These are phyloP conservation scores for Actias luna DNA, from an alignment of 2,888 invertebrate genomes.

Conservation along the genomic window DNA sequence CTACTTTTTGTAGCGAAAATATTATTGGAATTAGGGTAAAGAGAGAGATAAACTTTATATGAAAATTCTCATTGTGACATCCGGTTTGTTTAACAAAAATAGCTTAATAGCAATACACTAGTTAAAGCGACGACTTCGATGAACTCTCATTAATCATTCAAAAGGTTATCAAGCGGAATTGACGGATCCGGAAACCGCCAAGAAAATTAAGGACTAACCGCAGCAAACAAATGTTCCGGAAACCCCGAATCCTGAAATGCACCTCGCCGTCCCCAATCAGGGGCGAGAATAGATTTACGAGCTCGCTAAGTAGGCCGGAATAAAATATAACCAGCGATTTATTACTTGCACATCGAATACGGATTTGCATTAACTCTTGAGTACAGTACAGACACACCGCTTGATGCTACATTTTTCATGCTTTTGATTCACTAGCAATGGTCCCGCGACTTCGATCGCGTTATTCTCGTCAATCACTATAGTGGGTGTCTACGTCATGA, in stretches of 20 bases:
- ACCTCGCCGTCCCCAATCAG: slow-evolving; percentile 39
- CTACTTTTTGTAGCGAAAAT: no score
- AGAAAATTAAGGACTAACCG: slow-evolving; percentile 21
- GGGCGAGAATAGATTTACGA: slow-evolving; percentile 40
- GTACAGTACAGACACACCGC: not conserved
- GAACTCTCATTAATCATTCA: not conserved
- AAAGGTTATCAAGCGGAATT: not conserved
- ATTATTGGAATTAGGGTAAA: no score
- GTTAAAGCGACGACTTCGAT: not conserved
- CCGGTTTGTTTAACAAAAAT: no score
- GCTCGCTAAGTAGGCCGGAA: slow-evolving; percentile 33
- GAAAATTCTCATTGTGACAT: no score
- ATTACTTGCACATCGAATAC: slow-evolving; percentile 32
- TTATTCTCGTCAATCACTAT: no score
- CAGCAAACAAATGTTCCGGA: slow-evolving; percentile 29
- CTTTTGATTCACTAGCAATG: not conserved
- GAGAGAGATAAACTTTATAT: no score
- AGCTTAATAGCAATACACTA: not conserved
- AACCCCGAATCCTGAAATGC: slow-evolving; percentile 28
- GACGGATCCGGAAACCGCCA: slow-evolving; percentile 6
- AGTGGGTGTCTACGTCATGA: no score
- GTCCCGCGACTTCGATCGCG: not conserved
- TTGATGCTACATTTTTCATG: not conserved
- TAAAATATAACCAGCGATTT: slow-evolving; percentile 45
- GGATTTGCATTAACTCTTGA: slow-evolving; percentile 38